A percentile compares a stretch with the other conserved stretches of the same genome.
phyloP scores from a whole-genome alignment of 53 echinoderm and acorn worm genomes.

The Echinometra lucunter region DNA sequence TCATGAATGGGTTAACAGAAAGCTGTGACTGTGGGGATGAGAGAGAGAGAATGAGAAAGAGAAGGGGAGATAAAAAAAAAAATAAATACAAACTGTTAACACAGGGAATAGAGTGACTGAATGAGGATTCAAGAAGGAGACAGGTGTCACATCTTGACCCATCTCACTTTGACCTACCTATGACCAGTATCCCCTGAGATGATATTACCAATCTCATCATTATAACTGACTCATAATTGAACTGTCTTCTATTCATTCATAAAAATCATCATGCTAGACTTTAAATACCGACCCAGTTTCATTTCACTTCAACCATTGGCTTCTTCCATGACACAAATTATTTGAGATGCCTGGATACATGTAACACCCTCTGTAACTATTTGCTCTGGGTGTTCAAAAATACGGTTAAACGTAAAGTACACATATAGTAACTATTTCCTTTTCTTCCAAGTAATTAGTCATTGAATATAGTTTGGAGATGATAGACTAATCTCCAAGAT shows the following conservation, averaged over 20 bases:
- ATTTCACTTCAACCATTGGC: not conserved
- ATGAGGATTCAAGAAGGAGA: not conserved
- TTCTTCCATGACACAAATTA: too few relatives aligned
- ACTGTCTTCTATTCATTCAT: conserved; percentile 20
- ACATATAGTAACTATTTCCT: too few relatives aligned
- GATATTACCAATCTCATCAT: conserved; percentile 25
- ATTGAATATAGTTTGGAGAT: not conserved
- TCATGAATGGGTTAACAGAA: too few relatives aligned
- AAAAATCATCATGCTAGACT: not conserved
- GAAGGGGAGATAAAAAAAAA: not conserved
- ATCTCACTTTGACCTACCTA: conserved; percentile 16
- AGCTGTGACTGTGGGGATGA: too few relatives aligned
- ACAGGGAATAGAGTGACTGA: too few relatives aligned
- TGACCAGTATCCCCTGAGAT: conserved; percentile 22
- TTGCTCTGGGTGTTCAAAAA: too few relatives aligned
- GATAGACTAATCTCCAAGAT: not conserved
- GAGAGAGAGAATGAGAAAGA: not conserved
- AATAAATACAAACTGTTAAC: too few relatives aligned
- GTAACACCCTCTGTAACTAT: too few relatives aligned
- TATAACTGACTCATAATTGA: conserved; percentile 35
- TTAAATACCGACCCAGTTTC: not conserved
- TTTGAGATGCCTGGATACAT: too few relatives aligned
- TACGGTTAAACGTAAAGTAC: too few relatives aligned
- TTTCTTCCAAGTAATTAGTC: too few relatives aligned
- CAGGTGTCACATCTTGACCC: not conserved